Percentiles rank a stretch among this genome's conserved stretches.
These are phyloP conservation scores for Andrena bicolor DNA, from an alignment of 2,888 invertebrate species.

Conservation along the genomic window DNA sequence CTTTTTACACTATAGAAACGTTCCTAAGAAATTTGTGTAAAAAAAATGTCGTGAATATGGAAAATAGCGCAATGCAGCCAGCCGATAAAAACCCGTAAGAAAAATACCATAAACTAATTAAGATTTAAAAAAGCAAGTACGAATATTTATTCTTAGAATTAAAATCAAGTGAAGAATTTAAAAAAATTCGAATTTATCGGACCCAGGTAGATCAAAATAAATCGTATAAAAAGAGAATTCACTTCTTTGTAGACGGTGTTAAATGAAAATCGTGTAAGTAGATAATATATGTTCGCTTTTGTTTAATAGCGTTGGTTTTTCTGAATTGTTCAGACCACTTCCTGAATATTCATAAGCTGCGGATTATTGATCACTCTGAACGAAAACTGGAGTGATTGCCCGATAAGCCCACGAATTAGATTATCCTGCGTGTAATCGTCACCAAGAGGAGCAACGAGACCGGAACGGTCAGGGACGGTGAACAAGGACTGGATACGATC, in stretches of 20 bases:
- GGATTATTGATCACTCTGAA: constrained; percentile 38
- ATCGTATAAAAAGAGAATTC: not conserved
- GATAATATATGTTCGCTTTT: not conserved
- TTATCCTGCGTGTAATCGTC: constrained; percentile 66
- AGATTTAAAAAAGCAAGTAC: no score
- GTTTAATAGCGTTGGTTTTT: not conserved
- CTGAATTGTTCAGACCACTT: not conserved
- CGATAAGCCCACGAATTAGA: constrained; percentile 61
- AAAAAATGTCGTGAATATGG: no score
- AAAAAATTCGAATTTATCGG: no score
- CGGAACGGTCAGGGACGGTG: constrained; percentile 78
- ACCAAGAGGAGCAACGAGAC: constrained; percentile 70
- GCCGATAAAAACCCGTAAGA: no score
- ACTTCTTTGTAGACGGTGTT: not conserved
- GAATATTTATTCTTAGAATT: no score
- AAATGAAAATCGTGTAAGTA: not conserved
- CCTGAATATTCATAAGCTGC: constrained; percentile 28
- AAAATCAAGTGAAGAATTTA: no score
- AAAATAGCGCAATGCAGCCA: no score
- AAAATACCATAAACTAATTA: no score
- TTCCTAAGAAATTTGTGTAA: no score
- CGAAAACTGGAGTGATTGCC: constrained; percentile 33
- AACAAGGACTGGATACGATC: constrained; percentile 71
- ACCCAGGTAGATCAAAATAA: not conserved
- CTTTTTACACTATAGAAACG: no score